phyloP scores from a whole-genome alignment of 2,113 vertebrate species.

The Sigmodon hispidus region DNA sequence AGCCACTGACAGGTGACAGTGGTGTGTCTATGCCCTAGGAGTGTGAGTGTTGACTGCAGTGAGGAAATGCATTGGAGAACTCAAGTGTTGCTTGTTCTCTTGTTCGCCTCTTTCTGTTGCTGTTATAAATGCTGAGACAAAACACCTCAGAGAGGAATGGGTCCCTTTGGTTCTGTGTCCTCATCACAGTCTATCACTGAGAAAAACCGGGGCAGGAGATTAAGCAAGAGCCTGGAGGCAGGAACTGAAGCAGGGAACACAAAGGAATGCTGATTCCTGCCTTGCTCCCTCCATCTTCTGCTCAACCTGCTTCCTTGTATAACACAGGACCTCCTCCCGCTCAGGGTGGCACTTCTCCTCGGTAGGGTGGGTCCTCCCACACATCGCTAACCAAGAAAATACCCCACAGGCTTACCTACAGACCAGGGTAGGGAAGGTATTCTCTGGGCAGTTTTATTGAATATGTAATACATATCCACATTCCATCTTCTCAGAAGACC shows the following conservation, averaged over 20 bases:
- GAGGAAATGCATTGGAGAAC: too few relatives aligned
- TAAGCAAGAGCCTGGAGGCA: background rate
- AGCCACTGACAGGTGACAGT: background rate
- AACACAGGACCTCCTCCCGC: background rate
- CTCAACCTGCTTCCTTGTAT: background rate
- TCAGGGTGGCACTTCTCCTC: background rate
- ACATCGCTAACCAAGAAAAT: background rate
- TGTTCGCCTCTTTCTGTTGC: background rate
- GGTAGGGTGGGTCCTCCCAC: background rate
- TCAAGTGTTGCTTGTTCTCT: background rate
- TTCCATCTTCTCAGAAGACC: background rate
- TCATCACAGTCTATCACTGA: background rate
- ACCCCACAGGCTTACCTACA: background rate
- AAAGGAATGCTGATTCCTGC: background rate
- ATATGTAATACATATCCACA: too few relatives aligned
- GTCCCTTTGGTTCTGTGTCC: background rate
- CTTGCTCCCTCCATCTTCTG: background rate
- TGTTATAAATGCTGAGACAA: background rate
- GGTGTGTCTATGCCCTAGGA: accelerated
- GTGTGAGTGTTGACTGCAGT: accelerated
- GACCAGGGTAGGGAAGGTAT: too few relatives aligned
- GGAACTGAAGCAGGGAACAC: background rate
- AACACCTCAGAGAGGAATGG: background rate
- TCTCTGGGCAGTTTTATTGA: background rate
- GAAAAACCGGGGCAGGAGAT: background rate